Evolutionary conservation across 1,140 invertebrate species (phyloP).

Genomic region (Arctopsyche grandis): DNA sequence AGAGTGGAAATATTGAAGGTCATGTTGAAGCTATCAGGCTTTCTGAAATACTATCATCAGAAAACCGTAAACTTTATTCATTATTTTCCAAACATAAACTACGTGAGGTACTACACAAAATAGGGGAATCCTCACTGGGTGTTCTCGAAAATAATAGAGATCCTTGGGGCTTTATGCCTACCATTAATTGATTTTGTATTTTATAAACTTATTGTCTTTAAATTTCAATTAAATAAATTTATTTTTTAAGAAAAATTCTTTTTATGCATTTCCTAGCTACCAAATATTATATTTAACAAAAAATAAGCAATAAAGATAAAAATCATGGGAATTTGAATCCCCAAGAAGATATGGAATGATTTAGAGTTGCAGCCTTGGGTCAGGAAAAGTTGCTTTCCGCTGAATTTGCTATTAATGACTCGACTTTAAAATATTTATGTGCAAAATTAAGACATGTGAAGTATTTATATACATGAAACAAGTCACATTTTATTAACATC

Average conservation of each 20-base stretch:
- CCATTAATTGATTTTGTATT: neutral
- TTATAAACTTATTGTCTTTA: neutral
- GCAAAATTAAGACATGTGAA: too few relatives aligned
- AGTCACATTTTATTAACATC: too few relatives aligned
- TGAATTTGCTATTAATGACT: too few relatives aligned
- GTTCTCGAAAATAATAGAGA: conserved; percentile 78
- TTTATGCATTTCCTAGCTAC: neutral
- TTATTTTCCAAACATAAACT: conserved; percentile 82
- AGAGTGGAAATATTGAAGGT: conserved; percentile 79
- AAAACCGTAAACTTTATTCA: conserved; percentile 82
- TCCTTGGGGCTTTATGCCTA: conserved; percentile 72
- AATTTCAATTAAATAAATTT: neutral
- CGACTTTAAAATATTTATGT: too few relatives aligned
- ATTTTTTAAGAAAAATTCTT: neutral
- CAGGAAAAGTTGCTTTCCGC: too few relatives aligned
- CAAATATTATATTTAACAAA: too few relatives aligned
- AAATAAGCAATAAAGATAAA: too few relatives aligned
- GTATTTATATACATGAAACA: too few relatives aligned
- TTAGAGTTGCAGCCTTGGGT: too few relatives aligned
- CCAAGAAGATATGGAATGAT: too few relatives aligned
- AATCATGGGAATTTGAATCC: too few relatives aligned
- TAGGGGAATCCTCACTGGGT: conserved; percentile 79
- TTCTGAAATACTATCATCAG: conserved; percentile 81
- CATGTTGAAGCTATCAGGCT: conserved; percentile 83
- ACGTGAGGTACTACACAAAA: conserved; percentile 78